Evolutionary conservation across 2,113 vertebrate genomes (phyloP), one percentile per base, ranked within the genome.

Genomic region (Sakesphorus luctuosus): DNA sequence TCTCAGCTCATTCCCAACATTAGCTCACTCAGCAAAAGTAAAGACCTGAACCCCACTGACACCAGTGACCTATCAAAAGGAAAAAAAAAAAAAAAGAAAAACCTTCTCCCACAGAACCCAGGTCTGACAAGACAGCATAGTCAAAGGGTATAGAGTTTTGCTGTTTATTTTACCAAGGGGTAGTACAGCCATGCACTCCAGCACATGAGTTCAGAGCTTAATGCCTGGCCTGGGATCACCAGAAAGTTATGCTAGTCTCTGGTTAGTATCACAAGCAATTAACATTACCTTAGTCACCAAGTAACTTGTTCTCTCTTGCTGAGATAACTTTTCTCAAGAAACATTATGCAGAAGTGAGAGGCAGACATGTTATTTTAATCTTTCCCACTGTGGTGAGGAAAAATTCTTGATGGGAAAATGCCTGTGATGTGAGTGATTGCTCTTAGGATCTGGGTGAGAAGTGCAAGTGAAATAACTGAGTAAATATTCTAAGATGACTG

Each of bases 401-500:
- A 84, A 84, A 62, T 56, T 73, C 80, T 81, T 35, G 28, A 65
- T 86, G 88, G 68, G 78, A 95, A 96, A 94, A 90, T 47, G 68
- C 52, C 80, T 79, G 52, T 33, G 65, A 93, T 76, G 47, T 15
- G 61, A 92, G 76, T 1, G 12, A 87, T 89, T 7, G 4, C 75
- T 72, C 81, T 87, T 23, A 74, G 61, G 65, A 80, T 59, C n/a
- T 26, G 80, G 89, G 84, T 92, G 79, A 94, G 75, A 92, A 95
- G 87, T 61, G 84, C 90, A 96, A 95, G 82, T 92, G 94, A 96
- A 96, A 92, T 92, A 94, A 94, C 21, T 81, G 87, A 93, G 78
- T 84, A 95, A 96, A 91, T 93, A 87, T 24, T 77, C 77, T 58
- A 52, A 80, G 61, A 58, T 0, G 11, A 75, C 71, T 50, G 74